These are phyloP conservation scores for Clupea harengus DNA, from an alignment of 2,113 vertebrate genomes.

Conservation along the genomic window DNA sequence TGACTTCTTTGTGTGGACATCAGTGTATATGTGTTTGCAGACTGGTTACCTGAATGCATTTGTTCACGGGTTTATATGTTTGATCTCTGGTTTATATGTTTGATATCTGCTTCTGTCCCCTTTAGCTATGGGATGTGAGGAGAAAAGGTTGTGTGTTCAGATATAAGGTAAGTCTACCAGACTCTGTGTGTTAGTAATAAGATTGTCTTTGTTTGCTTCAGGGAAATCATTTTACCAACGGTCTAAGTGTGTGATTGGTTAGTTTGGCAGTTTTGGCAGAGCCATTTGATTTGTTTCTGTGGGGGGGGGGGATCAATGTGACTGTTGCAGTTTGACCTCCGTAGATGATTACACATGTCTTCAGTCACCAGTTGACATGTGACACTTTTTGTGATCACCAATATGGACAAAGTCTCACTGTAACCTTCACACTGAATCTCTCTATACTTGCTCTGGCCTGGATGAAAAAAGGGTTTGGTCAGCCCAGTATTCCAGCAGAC, in stretches of 20 bases:
- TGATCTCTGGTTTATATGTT: background rate
- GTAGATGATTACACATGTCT: background rate
- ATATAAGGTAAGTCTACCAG: constrained; percentile 78
- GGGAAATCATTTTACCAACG: background rate
- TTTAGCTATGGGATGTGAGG: constrained; percentile 94
- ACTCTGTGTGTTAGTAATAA: background rate
- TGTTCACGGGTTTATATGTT: background rate
- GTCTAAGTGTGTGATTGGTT: background rate
- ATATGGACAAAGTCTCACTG: background rate
- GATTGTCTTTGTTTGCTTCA: background rate
- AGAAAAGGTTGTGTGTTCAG: constrained; percentile 93
- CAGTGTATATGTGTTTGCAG: background rate
- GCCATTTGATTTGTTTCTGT: background rate
- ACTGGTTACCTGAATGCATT: background rate
- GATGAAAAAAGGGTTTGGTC: background rate
- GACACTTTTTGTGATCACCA: background rate
- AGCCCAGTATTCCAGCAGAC: background rate
- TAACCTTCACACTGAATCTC: background rate
- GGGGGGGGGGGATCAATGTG: too few species aligned
- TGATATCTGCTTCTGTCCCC: constrained; percentile 4
- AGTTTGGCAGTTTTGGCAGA: background rate
- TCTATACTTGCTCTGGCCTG: background rate
- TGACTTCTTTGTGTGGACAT: background rate
- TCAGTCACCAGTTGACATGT: background rate
- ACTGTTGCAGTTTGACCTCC: background rate